phyloP scores from a whole-genome alignment of 2,113 vertebrate genomes.

The Cacatua alba region DNA sequence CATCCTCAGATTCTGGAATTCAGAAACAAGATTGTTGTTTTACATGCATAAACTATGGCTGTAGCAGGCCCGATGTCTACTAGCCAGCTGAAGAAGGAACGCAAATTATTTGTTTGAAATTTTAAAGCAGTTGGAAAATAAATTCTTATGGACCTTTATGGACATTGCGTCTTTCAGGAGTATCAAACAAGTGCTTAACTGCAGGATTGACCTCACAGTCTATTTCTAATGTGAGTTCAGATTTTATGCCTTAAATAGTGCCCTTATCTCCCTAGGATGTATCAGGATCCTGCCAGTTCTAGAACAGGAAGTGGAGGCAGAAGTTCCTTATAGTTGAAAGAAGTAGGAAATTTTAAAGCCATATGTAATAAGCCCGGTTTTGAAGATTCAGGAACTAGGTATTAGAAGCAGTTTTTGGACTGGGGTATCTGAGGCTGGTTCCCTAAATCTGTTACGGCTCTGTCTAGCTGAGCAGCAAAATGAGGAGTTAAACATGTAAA shows the following conservation, averaged over 20 bases:
- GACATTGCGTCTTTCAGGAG: not conserved
- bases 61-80: not conserved
- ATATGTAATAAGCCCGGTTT: not conserved
- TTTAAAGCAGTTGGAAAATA: not conserved
- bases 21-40: not conserved
- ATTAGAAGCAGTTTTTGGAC: not conserved
- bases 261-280: not conserved
- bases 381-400: not conserved
- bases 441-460: not conserved
- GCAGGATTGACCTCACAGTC: not conserved
- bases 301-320: not conserved
- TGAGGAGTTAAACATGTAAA: not conserved
- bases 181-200: not conserved
- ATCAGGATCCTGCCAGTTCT: not conserved
- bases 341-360: conserved; percentile 12
- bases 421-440: not conserved
- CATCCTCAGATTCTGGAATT: not conserved
- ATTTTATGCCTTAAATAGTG: not conserved
- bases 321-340: not conserved
- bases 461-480: conserved; percentile 4
- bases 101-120: not conserved
- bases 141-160: not conserved
- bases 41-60: not conserved
- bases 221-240: not conserved
- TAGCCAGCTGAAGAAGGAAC: not conserved